Evolutionary conservation across 2,113 vertebrate species (phyloP).

Genomic region (Muntiacus reevesi): DNA sequence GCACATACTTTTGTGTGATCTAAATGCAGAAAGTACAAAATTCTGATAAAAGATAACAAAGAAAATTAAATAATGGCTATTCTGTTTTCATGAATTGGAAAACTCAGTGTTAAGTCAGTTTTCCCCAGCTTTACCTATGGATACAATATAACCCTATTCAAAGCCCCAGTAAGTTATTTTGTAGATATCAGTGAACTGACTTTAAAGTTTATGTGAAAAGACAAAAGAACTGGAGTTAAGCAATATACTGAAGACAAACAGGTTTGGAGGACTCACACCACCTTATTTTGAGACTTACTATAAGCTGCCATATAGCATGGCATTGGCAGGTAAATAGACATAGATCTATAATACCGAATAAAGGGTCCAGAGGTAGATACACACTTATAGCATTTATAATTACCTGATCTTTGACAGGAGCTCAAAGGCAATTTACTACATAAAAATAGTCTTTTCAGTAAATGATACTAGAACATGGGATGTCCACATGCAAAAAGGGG

Average conservation of each 20-base stretch:
- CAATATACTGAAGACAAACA: neutral
- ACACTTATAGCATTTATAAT: neutral
- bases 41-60: neutral
- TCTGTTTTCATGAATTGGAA: neutral
- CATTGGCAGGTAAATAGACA: neutral
- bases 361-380: neutral
- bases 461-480: neutral
- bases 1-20: neutral
- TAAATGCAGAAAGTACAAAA: neutral
- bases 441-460: neutral
- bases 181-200: neutral
- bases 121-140: neutral
- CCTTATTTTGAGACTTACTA: neutral
- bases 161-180: neutral
- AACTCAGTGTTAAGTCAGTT: neutral
- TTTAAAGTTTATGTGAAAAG: neutral
- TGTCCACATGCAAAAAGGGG: neutral
- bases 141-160: neutral
- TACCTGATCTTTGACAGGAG: neutral
- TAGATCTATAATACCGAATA: neutral
- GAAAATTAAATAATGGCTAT: neutral
- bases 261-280: neutral
- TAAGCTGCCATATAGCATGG: neutral
- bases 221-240: neutral
- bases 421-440: neutral